A percentile compares a stretch with the other conserved stretches of the same genome.
phyloP scores from a whole-genome alignment of 2,797 vertebrate genomes.

The Leucoraja ocellata region DNA sequence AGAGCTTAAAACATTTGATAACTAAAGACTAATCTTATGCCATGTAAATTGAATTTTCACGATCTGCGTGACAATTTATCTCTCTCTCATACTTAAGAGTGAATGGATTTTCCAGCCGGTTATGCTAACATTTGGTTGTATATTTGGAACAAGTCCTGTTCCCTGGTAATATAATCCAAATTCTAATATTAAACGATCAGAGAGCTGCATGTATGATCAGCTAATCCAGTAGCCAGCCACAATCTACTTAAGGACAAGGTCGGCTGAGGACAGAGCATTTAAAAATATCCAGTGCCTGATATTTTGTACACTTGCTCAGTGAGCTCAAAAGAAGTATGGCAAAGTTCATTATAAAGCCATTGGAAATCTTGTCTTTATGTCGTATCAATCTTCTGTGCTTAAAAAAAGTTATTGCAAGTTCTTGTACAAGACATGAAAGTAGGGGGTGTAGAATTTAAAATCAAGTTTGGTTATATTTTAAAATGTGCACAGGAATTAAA shows the following conservation, averaged over 20 bases:
- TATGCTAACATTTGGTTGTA: background rate
- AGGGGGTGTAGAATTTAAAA: background rate
- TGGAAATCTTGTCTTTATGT: background rate
- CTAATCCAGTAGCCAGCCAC: background rate
- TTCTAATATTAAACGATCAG: background rate
- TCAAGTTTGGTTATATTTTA: background rate
- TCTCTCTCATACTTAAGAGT: background rate
- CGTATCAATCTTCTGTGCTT: background rate
- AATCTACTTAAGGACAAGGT: background rate
- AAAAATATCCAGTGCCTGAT: background rate
- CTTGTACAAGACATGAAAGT: background rate
- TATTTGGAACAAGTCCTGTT: background rate
- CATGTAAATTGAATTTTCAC: background rate
- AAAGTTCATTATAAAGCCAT: background rate
- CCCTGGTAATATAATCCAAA: background rate
- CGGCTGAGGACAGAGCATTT: background rate
- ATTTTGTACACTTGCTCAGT: too few relatives aligned
- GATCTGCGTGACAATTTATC: background rate
- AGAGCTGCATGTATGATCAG: background rate
- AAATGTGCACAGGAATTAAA: background rate
- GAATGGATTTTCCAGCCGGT: background rate
- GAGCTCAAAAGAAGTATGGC: too few relatives aligned
- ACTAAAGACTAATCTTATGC: background rate
- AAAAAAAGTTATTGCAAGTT: background rate
- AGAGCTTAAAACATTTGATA: background rate